Evolutionary conservation across 2,797 vertebrate species (phyloP).

Genomic region (Babyrousa celebensis): DNA sequence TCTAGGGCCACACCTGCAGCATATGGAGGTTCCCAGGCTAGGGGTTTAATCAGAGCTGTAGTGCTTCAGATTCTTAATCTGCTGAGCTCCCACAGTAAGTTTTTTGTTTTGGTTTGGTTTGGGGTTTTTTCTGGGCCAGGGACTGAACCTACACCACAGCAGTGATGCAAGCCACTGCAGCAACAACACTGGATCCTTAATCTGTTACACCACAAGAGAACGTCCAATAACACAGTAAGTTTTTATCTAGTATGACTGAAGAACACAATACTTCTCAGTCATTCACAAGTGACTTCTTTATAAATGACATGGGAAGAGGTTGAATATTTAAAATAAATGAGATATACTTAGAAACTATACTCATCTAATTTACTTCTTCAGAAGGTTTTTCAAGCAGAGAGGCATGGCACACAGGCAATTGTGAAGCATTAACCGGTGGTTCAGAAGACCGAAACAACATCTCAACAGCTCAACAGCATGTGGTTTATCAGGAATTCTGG

Average conservation of each 20-base stretch:
- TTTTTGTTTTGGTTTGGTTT: too few species aligned
- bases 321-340: constrained; percentile 24
- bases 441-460: not conserved
- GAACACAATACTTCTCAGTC: not conserved
- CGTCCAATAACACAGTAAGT: not conserved
- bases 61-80: too few species aligned
- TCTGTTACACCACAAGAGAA: too few species aligned
- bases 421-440: not conserved
- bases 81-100: too few species aligned
- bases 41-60: too few species aligned
- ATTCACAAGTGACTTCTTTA: not conserved
- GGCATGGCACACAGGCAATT: not conserved
- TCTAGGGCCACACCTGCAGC: too few species aligned
- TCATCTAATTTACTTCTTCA: not conserved
- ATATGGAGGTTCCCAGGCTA: too few species aligned
- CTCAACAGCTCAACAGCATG: not conserved
- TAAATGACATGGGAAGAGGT: not conserved
- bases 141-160: too few species aligned
- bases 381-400: not conserved
- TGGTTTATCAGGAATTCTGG: not conserved
- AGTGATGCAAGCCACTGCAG: too few species aligned
- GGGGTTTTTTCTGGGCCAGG: too few species aligned
- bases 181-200: too few species aligned
- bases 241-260: not conserved
- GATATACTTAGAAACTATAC: not conserved